Evolutionary conservation across 2,113 vertebrate genomes (phyloP).

Genomic region (Monarcha castaneiventris): DNA sequence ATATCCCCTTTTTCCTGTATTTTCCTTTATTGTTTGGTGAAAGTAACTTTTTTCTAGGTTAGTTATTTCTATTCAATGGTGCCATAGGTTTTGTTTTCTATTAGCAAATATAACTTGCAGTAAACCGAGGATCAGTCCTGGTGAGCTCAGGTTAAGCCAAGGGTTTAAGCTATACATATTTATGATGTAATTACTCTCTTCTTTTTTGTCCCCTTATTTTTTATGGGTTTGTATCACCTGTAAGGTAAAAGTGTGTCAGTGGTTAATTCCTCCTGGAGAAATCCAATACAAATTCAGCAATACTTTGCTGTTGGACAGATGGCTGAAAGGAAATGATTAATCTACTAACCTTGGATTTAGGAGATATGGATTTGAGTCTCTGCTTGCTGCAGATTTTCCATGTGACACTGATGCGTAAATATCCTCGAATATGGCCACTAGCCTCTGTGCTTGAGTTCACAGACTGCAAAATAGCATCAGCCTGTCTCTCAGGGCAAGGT

Average conservation of each 20-base stretch:
- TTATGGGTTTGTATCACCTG: background rate
- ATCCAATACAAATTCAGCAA: slow-evolving; percentile 29
- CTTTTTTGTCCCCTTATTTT: background rate
- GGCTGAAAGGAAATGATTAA: slow-evolving; percentile 49
- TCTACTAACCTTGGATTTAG: slow-evolving; percentile 59
- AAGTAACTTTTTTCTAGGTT: background rate
- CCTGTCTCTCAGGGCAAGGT: background rate
- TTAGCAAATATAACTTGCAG: background rate
- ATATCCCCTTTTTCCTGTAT: background rate
- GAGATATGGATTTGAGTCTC: slow-evolving; percentile 36
- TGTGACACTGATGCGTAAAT: slow-evolving; percentile 33
- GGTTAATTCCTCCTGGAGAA: slow-evolving; percentile 22
- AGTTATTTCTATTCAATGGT: background rate
- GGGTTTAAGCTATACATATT: background rate
- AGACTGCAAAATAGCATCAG: slow-evolving; percentile 5
- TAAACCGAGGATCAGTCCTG: background rate
- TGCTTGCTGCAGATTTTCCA: slow-evolving; percentile 40
- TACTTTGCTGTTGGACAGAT: slow-evolving; percentile 25
- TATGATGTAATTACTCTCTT: background rate
- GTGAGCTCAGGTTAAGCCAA: background rate
- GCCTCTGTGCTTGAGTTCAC: background rate
- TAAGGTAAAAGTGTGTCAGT: background rate
- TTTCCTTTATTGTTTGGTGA: background rate
- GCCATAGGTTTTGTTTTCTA: background rate
- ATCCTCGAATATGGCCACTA: background rate